A percentile compares a stretch with the other conserved stretches of the same genome.
Evolutionary conservation across 2,888 invertebrate genomes (phyloP).

Genomic region (Imbricaverruca yamaguchii): DNA sequence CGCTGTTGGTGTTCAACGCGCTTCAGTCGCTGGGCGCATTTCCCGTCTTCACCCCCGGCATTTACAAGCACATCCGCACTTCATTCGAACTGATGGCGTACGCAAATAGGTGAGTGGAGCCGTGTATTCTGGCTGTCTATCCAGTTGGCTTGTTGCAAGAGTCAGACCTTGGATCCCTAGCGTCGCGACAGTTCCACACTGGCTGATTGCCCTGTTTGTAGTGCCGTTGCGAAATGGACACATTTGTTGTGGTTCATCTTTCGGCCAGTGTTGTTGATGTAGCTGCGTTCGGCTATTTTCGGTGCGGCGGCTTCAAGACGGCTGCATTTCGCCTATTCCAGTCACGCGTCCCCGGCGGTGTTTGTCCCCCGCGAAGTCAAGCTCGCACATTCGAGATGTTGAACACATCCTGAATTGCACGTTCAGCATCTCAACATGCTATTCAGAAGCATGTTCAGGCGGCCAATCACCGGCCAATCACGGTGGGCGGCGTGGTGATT

Average conservation of each 20-base stretch:
- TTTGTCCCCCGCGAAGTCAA: too few species aligned
- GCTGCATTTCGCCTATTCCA: too few species aligned
- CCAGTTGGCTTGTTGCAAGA: neutral
- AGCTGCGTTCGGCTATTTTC: neutral
- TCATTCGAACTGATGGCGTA: slow-evolving; percentile 59
- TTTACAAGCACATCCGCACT: slow-evolving; percentile 53
- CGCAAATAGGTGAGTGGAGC: slow-evolving; percentile 51
- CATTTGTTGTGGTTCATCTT: neutral
- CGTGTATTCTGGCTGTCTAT: neutral
- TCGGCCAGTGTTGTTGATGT: neutral
- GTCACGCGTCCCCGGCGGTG: too few species aligned
- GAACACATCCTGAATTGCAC: neutral
- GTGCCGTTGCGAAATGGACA: neutral
- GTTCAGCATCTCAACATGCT: too few species aligned
- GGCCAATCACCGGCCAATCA: too few species aligned
- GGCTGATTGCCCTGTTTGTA: neutral
- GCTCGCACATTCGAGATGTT: neutral
- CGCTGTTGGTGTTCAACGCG: slow-evolving; percentile 56
- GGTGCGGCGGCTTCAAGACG: too few species aligned
- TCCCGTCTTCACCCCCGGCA: slow-evolving; percentile 43
- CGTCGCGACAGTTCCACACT: neutral
- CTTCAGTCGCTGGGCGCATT: slow-evolving; percentile 54
- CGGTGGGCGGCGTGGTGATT: too few species aligned
- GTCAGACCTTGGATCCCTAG: neutral
- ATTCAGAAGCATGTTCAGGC: too few species aligned